Percentiles rank a stretch among this genome's conserved stretches.
Conservation (phyloP, 2,113 vertebrate species). For the Eidolon helvum region DNA sequence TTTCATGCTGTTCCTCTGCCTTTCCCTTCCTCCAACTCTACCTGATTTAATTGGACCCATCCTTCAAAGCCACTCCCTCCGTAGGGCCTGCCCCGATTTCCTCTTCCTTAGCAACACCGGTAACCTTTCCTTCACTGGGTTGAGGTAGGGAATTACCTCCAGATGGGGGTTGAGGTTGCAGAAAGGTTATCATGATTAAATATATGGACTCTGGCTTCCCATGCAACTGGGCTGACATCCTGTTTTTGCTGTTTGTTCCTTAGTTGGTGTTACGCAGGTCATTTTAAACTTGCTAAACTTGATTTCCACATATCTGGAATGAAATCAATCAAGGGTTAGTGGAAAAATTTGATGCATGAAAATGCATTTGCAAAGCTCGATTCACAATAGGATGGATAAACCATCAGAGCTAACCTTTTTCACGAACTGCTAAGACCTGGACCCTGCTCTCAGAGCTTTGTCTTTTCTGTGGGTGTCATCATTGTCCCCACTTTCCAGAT, state of each 20-base stretch:
- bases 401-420: too few species aligned
- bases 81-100: neutral
- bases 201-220: neutral
- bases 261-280: neutral
- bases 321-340: neutral
- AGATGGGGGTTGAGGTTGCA: accelerated
- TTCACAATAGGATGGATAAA: accelerated
- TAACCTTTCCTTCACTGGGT: neutral
- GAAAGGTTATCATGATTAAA: neutral
- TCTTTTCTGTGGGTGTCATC: neutral
- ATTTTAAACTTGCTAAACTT: neutral
- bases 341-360: accelerated
- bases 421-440: accelerated
- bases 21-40: neutral
- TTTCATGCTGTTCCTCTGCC: neutral
- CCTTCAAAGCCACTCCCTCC: neutral
- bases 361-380: neutral
- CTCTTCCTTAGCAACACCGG: accelerated
- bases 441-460: too few species aligned
- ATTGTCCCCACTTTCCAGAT: neutral
- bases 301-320: neutral
- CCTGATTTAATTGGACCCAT: neutral
- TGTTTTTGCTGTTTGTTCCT: neutral
- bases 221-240: neutral
- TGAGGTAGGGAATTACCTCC: neutral